A percentile compares a stretch with the other conserved stretches of the same genome.
phyloP scores from a whole-genome alignment of 2,113 vertebrate species.

The Sprattus sprattus region DNA sequence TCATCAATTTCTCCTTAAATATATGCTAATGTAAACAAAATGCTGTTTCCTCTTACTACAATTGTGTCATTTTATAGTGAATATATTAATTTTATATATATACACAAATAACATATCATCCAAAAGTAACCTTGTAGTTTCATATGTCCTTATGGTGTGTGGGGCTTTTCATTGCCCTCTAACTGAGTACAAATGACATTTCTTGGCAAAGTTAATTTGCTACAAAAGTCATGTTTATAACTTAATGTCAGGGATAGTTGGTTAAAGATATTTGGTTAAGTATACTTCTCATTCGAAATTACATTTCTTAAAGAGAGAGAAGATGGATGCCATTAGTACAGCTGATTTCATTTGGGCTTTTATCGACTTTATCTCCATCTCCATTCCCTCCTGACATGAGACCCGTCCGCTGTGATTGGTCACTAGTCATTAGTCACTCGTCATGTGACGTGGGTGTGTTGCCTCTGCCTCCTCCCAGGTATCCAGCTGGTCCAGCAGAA shows the following conservation, averaged over 20 bases:
- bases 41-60: neutral
- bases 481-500: constrained; percentile 83
- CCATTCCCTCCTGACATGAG: neutral
- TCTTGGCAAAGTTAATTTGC: no score
- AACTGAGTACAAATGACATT: neutral
- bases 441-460: neutral
- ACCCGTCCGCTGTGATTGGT: neutral
- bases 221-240: no score
- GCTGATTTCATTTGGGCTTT: neutral
- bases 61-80: neutral
- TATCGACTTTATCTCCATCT: neutral
- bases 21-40: no score
- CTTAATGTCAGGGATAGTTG: no score
- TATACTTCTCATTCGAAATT: no score
- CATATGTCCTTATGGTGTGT: neutral
- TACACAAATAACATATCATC: neutral
- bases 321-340: neutral
- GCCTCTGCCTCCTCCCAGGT: constrained; percentile 78
- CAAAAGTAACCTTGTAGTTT: neutral
- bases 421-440: neutral
- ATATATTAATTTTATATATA: no score
- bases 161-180: neutral
- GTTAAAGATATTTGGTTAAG: no score
- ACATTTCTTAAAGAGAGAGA: no score
- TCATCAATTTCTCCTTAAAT: no score